Evolutionary conservation across 2,113 vertebrate genomes (phyloP).

Genomic region (Elachura formosa): DNA sequence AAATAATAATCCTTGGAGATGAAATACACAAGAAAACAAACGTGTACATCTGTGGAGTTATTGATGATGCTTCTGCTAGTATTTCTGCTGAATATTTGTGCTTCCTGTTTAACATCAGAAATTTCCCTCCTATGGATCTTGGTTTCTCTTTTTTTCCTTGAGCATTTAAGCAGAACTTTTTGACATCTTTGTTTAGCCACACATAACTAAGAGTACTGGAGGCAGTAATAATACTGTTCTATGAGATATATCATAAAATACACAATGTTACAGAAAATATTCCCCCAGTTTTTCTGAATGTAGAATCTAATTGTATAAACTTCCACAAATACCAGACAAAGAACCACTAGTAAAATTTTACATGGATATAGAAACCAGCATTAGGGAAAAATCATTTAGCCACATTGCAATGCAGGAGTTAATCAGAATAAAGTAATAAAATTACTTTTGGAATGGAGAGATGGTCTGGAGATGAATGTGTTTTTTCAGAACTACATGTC

Average conservation of each 20-base stretch:
- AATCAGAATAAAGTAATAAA: not conserved
- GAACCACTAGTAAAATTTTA: not conserved
- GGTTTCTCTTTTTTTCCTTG: not conserved
- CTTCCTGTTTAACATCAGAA: conserved; percentile 1
- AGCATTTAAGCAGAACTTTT: conserved; percentile 1
- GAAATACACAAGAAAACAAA: not conserved
- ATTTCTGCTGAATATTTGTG: not conserved
- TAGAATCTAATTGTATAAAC: not conserved
- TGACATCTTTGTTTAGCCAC: not conserved
- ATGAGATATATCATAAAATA: not conserved
- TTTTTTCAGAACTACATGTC: not conserved
- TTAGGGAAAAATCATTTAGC: not conserved
- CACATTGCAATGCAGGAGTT: not conserved
- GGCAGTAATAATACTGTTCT: not conserved
- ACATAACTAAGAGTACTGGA: not conserved
- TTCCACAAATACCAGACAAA: not conserved
- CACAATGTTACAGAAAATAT: not conserved
- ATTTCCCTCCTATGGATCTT: not conserved
- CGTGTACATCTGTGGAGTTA: not conserved
- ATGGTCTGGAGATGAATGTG: not conserved
- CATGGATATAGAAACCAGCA: not conserved
- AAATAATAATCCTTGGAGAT: not conserved
- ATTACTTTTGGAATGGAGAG: not conserved
- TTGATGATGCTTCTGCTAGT: not conserved
- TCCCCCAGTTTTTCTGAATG: not conserved